Evolutionary conservation across 1,140 invertebrate species (phyloP).

Genomic region (Neuroterus valhalla): DNA sequence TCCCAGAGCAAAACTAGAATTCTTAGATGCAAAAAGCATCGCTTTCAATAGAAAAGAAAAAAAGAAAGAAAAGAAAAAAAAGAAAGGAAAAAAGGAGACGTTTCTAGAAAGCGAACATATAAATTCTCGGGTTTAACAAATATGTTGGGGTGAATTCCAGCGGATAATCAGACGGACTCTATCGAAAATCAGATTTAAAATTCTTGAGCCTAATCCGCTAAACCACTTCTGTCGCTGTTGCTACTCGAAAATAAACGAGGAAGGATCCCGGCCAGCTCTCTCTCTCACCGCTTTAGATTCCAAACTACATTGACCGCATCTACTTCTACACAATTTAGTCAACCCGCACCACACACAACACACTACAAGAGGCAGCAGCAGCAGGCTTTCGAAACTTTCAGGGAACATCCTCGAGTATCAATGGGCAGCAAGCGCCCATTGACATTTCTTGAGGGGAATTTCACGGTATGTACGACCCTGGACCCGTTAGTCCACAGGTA

Average conservation of each 20-base stretch:
- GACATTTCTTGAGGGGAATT: conserved; percentile 24
- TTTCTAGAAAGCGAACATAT: not conserved
- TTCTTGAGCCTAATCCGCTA: conserved; percentile 15
- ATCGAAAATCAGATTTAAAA: conserved; percentile 23
- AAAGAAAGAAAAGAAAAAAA: not conserved
- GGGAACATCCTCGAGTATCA: conserved; percentile 1
- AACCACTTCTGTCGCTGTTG: not conserved
- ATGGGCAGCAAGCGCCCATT: conserved; percentile 22
- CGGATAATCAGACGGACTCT: not conserved
- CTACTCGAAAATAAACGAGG: conserved; percentile 11
- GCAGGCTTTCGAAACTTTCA: not conserved
- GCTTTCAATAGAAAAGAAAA: too few species aligned
- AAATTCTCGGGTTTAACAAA: not conserved
- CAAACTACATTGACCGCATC: not conserved
- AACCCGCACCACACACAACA: not conserved
- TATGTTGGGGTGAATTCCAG: conserved; percentile 12
- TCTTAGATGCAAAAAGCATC: too few species aligned
- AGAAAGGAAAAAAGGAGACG: not conserved
- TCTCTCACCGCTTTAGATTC: not conserved
- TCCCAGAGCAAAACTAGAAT: too few species aligned
- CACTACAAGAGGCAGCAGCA: not conserved
- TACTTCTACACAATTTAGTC: not conserved
- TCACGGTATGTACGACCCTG: conserved; percentile 26
- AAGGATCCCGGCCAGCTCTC: too few species aligned
- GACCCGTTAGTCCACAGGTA: conserved; percentile 17